These are phyloP conservation scores for Charina bottae DNA, from an alignment of 2,113 vertebrate species.

Conservation along the genomic window DNA sequence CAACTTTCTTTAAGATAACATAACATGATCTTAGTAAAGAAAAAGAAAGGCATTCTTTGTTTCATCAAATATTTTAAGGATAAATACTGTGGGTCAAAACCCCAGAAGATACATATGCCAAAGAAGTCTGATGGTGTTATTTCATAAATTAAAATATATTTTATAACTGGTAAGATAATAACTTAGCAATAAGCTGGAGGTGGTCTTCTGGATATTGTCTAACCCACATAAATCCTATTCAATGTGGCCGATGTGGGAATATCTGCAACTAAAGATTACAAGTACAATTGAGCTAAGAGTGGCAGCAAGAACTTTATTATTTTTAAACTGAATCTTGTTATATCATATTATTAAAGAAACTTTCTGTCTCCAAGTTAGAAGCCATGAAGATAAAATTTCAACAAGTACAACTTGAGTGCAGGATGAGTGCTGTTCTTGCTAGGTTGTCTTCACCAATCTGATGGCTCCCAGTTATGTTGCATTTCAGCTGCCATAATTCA, in stretches of 20 bases:
- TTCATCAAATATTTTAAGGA: too few relatives aligned
- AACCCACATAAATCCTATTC: background rate
- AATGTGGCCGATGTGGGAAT: background rate
- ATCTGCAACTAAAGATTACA: background rate
- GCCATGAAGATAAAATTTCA: background rate
- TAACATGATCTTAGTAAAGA: too few relatives aligned
- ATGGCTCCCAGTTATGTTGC: background rate
- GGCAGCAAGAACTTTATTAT: background rate
- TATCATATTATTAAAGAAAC: too few relatives aligned
- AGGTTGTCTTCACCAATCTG: background rate
- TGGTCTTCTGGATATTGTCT: background rate
- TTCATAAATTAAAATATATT: background rate
- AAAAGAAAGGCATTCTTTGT: too few relatives aligned
- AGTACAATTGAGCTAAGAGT: background rate
- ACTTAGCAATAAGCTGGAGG: background rate
- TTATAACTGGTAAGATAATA: background rate
- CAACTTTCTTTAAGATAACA: too few relatives aligned
- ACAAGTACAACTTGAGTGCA: background rate
- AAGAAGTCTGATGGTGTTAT: background rate
- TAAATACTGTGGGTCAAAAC: too few relatives aligned
- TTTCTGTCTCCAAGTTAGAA: background rate
- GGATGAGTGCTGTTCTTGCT: background rate
- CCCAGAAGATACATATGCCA: too few relatives aligned
- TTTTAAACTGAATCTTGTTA: background rate
- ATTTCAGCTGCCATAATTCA: background rate